These are phyloP conservation scores for Aspidapion aeneum DNA, from an alignment of 2,888 invertebrate species.

Conservation along the genomic window DNA sequence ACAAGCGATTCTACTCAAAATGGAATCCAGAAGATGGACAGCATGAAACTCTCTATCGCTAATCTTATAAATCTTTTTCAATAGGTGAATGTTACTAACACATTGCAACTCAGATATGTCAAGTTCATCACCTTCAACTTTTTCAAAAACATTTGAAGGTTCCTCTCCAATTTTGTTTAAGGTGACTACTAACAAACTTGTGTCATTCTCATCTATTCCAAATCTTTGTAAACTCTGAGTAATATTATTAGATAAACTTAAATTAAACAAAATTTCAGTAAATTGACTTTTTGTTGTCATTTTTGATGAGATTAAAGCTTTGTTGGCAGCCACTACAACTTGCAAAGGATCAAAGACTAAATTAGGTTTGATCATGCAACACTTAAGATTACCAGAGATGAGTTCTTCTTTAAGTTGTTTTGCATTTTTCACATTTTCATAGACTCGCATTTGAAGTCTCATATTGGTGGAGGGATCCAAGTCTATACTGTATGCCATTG, in stretches of 20 bases:
- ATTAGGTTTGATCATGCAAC: constrained; percentile 59
- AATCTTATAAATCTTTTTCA: constrained; percentile 62
- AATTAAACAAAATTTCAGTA: constrained; percentile 65
- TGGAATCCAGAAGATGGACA: constrained; percentile 53
- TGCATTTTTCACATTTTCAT: constrained; percentile 57
- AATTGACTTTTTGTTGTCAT: constrained; percentile 60
- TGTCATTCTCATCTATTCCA: constrained; percentile 54
- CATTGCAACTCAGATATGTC: constrained; percentile 50
- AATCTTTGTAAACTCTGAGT: constrained; percentile 63
- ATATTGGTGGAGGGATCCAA: constrained; percentile 36
- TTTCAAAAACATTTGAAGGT: constrained; percentile 41
- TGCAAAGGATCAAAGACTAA: constrained; percentile 60
- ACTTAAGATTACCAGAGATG: constrained; percentile 55
- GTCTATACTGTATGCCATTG: constrained; percentile 21
- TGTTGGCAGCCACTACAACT: constrained; percentile 64
- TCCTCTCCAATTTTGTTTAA: constrained; percentile 41
- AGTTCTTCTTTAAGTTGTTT: constrained; percentile 54
- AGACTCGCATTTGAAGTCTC: constrained; percentile 49
- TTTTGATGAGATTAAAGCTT: constrained; percentile 55
- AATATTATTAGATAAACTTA: constrained; percentile 67
- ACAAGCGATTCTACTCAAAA: constrained; percentile 64
- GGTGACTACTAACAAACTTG: constrained; percentile 49
- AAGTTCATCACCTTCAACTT: constrained; percentile 55
- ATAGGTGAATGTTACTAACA: constrained; percentile 49
- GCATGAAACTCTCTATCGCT: constrained; percentile 49